Conservation (phyloP, 2,113 vertebrate species). For the Nematolebias whitei region DNA sequence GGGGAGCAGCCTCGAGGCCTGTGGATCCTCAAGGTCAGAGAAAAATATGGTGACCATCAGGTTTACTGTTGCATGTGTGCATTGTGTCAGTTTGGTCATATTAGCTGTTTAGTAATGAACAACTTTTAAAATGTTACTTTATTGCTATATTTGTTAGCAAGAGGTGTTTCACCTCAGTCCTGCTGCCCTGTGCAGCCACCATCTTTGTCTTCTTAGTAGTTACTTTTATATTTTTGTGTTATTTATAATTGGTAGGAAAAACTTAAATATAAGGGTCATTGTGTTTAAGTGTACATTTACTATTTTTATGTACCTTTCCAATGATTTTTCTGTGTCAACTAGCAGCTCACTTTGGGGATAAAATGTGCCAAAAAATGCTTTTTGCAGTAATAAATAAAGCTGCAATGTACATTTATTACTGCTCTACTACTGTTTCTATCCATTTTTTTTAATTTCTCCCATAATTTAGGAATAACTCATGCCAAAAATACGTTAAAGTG, state of each 20-base stretch:
- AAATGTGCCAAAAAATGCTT: too few relatives aligned
- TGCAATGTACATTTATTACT: too few relatives aligned
- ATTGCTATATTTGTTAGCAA: background rate
- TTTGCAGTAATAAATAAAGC: too few relatives aligned
- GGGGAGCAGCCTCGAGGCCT: slow-evolving; percentile 50
- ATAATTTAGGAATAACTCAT: too few relatives aligned
- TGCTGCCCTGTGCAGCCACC: background rate
- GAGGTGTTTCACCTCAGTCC: background rate
- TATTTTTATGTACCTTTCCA: background rate
- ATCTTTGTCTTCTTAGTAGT: background rate
- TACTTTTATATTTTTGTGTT: background rate
- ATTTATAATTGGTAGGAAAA: background rate
- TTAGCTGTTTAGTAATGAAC: background rate
- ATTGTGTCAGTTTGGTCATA: background rate
- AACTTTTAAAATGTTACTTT: background rate
- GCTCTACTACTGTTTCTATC: too few relatives aligned
- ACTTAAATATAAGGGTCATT: too few relatives aligned
- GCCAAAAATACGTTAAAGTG: too few relatives aligned
- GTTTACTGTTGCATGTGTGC: background rate
- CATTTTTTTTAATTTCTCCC: too few relatives aligned
- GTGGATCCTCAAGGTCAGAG: slow-evolving; percentile 57
- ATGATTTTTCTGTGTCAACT: background rate
- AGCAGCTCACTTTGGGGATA: background rate
- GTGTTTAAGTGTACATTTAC: background rate
- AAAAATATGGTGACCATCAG: background rate